Base-by-base conservation (phyloP, 1,140 invertebrate species). In the Kradibia gibbosae region DNA sequence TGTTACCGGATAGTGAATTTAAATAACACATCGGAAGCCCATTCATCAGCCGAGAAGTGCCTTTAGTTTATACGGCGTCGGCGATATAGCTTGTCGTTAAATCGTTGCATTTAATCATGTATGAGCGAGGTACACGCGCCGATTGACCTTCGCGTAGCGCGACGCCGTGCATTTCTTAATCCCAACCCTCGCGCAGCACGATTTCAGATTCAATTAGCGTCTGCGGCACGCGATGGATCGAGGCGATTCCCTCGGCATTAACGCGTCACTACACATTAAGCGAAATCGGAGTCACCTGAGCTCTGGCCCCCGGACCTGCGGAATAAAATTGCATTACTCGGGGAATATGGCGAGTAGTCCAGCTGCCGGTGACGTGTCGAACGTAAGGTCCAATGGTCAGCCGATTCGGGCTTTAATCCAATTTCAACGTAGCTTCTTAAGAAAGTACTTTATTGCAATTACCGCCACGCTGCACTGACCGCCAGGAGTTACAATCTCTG, bases 31-130 rank as follows among this genome's bases (percentile, higher is more conserved):
- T 39, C 17, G 11, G 31, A 34, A 78, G 65, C 62, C 25, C 42
- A 70, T 78, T 67, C 28, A 50, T 65, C 34, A 70, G 42, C 39
- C 28, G 8, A n/a, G 13, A 48, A 48, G 31, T 42, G 45, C 25
- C 71, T 36, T 71, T 57, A 42, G 28, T 70, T 25, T 70, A 36
- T 31, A 48, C 48, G 60, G 10, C 48, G n/a, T n/a, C 22, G 4
- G 50, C 3, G 11, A 31, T n/a, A 53, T 50, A 36, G n/a, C 65
- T 72, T 77, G 73, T 78, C 74, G 62, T 62, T 82, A 60, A 72
- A 82, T 82, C 80, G 80, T 60, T 60, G 70, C 67, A 55, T 78
- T 82, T 77, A 82, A 78, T 82, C 80, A 77, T 77, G 62, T 34
- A 20, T 50, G 62, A 78, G 39, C 53, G 13, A 78, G 5, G 42